Conservation (phyloP, 2,797 vertebrate genomes). For the Lacerta viridis region DNA sequence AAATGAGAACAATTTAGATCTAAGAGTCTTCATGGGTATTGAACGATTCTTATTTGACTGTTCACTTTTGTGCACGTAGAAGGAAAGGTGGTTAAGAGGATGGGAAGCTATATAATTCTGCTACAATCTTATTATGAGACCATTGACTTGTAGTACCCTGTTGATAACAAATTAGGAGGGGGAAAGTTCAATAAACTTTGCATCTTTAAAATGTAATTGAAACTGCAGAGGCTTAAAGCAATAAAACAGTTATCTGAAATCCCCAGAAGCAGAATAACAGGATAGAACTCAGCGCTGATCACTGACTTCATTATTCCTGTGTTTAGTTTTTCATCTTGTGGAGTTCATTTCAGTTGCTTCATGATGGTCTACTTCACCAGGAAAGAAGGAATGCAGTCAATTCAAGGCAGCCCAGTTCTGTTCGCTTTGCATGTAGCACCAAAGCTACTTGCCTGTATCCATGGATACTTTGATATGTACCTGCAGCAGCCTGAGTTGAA, state of each 20-base stretch:
- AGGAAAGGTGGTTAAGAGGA: not conserved
- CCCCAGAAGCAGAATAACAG: not conserved
- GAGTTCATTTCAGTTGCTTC: not conserved
- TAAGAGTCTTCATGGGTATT: not conserved
- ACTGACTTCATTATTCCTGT: not conserved
- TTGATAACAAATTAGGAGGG: constrained; percentile 30
- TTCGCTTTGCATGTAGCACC: not conserved
- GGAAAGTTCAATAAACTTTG: constrained; percentile 31
- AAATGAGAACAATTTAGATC: not conserved
- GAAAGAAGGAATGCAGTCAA: not conserved
- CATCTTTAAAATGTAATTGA: constrained; percentile 32
- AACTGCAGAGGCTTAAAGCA: not conserved
- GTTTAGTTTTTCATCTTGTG: constrained; percentile 4
- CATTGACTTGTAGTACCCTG: not conserved
- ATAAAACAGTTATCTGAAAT: constrained; percentile 35
- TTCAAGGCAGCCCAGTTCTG: fast-evolving
- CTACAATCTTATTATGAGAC: constrained; percentile 4
- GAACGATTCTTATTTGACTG: not conserved
- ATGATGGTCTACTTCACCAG: not conserved
- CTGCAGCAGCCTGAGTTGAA: not conserved
- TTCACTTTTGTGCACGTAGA: not conserved
- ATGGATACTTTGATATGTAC: not conserved
- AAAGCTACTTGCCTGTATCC: not conserved
- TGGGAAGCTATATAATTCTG: not conserved
- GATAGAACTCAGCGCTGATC: constrained; percentile 7